Evolutionary conservation across 1,140 invertebrate species (phyloP).

Genomic region (Kradibia gibbosae): DNA sequence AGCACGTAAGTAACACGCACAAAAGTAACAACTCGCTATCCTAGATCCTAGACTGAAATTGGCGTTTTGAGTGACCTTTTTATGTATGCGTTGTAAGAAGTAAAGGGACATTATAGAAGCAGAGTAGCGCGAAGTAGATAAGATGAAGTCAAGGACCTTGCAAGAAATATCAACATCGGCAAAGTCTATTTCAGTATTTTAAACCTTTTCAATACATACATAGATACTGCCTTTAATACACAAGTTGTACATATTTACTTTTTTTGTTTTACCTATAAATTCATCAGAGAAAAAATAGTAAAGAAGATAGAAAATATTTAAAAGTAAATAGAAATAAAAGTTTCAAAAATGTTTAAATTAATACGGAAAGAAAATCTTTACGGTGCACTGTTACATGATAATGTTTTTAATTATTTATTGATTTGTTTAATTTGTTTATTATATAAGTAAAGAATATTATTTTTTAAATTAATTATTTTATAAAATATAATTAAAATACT

Average conservation of each 20-base stretch:
- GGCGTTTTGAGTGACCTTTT: conserved; percentile 22
- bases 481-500: no score
- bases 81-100: neutral
- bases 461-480: no score
- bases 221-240: neutral
- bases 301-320: no score
- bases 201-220: neutral
- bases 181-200: neutral
- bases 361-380: no score
- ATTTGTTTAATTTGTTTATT: no score
- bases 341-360: no score
- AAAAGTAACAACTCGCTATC: neutral
- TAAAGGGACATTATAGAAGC: neutral
- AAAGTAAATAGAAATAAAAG: neutral
- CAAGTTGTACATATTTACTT: neutral
- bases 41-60: conserved; percentile 8
- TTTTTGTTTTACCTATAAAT: neutral
- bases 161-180: neutral
- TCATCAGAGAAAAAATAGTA: neutral
- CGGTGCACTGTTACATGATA: no score
- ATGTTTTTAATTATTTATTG: no score
- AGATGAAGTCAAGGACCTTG: neutral
- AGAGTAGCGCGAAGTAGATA: neutral
- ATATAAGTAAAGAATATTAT: no score
- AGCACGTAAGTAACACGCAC: conserved; percentile 30